Conservation (phyloP, 2,113 vertebrate genomes). For the Chloroceryle aenea region DNA sequence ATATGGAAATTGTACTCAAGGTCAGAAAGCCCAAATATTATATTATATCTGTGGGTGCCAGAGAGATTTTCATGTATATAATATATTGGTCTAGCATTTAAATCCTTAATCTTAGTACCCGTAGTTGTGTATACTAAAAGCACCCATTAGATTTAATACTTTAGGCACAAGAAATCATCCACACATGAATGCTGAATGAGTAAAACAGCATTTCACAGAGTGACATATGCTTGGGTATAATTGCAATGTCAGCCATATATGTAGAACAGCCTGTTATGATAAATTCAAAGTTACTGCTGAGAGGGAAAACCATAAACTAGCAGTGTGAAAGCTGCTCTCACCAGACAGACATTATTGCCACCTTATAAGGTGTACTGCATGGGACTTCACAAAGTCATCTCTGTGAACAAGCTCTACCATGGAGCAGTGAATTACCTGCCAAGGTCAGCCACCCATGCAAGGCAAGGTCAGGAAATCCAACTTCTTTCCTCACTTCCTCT, state of each 20-base stretch:
- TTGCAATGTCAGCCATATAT: constrained; percentile 11
- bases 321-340: neutral
- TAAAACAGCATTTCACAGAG: constrained; percentile 33
- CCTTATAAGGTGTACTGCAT: neutral
- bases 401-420: fast-evolving
- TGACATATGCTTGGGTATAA: constrained; percentile 31
- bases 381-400: neutral
- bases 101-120: constrained; percentile 56
- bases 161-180: constrained; percentile 39
- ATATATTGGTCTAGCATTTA: constrained; percentile 61
- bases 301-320: neutral
- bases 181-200: neutral
- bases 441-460: neutral
- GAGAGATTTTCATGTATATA: constrained; percentile 61
- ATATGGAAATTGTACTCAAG: constrained; percentile 69
- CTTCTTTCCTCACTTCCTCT: neutral
- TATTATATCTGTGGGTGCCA: constrained; percentile 55
- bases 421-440: neutral
- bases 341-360: neutral
- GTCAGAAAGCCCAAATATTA: constrained; percentile 66
- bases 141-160: constrained; percentile 52
- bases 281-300: constrained; percentile 27
- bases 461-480: neutral
- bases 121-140: constrained; percentile 47
- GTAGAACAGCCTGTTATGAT: constrained; percentile 17